Conservation (phyloP, 1,140 invertebrate genomes). For the Nautilus pompilius region DNA sequence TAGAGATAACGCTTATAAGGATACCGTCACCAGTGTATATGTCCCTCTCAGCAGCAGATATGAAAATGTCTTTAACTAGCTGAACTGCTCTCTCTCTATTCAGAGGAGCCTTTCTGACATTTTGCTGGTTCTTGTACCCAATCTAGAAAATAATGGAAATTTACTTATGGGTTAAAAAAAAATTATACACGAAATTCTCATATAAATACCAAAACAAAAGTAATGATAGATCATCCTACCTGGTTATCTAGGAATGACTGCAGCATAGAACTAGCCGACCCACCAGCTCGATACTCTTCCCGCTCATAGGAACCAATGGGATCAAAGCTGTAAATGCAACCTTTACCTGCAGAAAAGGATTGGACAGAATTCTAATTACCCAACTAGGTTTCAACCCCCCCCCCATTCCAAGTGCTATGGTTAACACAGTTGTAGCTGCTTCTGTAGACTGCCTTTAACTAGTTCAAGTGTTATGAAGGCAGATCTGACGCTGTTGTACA, state of each 20-base stretch:
- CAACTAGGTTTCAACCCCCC: no score
- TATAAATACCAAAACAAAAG: not conserved
- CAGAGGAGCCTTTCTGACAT: conserved; percentile 58
- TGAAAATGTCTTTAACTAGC: conserved; percentile 92
- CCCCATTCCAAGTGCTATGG: no score
- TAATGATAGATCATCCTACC: conserved; percentile 27
- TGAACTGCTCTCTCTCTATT: conserved; percentile 75
- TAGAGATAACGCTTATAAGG: conserved; percentile 84
- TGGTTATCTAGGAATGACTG: conserved; percentile 63
- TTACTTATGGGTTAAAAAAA: not conserved
- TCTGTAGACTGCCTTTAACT: no score
- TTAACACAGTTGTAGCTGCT: no score
- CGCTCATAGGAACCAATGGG: conserved; percentile 92
- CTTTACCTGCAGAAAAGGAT: conserved; percentile 71
- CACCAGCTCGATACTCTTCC: conserved; percentile 75
- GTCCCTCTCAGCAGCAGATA: conserved; percentile 94
- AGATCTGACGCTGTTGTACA: no score
- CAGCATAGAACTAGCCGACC: conserved; percentile 63
- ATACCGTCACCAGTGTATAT: conserved; percentile 95
- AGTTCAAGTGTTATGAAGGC: no score
- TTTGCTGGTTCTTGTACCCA: conserved; percentile 80
- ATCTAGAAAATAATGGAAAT: conserved; percentile 61
- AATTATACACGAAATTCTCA: not conserved
- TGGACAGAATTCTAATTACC: no score
- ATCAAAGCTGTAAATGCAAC: conserved; percentile 93